Evolutionary conservation across 2,113 vertebrate genomes (phyloP).

Genomic region (Lontra canadensis): DNA sequence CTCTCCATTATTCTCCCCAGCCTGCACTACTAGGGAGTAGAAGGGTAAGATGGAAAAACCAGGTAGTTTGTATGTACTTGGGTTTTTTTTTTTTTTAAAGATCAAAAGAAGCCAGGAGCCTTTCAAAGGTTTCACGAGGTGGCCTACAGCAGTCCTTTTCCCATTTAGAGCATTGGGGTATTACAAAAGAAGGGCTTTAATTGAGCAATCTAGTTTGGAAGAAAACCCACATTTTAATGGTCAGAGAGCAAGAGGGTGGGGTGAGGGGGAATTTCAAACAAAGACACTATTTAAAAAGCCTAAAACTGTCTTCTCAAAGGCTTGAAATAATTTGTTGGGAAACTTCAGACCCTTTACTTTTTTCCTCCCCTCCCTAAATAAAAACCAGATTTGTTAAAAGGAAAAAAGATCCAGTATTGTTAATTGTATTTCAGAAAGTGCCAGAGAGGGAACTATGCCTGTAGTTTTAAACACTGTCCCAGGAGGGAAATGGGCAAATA

Average conservation of each 20-base stretch:
- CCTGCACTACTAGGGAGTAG: neutral
- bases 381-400: constrained; percentile 82
- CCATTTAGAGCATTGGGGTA: constrained; percentile 65
- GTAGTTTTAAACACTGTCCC: constrained; percentile 73
- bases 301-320: constrained; percentile 80
- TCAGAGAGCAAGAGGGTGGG: constrained; percentile 69
- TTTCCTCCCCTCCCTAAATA: constrained; percentile 78
- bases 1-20: neutral
- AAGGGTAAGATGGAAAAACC: neutral
- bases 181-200: constrained; percentile 79
- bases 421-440: constrained; percentile 80
- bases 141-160: constrained; percentile 71
- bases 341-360: constrained; percentile 81
- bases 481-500: constrained; percentile 73
- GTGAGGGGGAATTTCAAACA: constrained; percentile 75
- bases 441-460: constrained; percentile 74
- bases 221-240: constrained; percentile 80
- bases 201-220: constrained; percentile 80
- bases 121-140: constrained; percentile 75
- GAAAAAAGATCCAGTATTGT: constrained; percentile 75
- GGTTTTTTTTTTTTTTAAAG: constrained; percentile 28
- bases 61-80: constrained; percentile 39
- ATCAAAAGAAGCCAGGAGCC: constrained; percentile 67
- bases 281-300: constrained; percentile 80
- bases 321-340: constrained; percentile 83